Evolutionary conservation across 2,888 invertebrate species (phyloP).

Genomic region (Parasteatoda lunata): DNA sequence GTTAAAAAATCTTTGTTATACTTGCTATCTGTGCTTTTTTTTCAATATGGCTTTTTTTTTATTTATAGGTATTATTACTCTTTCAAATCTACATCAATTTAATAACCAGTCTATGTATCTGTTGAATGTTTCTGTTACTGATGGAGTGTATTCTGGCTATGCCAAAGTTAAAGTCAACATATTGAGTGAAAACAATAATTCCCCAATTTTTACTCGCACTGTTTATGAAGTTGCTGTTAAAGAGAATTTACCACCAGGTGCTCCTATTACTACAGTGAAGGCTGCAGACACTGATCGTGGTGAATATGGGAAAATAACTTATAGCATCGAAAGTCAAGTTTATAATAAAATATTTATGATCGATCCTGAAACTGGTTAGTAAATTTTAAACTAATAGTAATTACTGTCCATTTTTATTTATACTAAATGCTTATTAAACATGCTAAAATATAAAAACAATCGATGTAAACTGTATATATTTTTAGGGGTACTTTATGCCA

Average conservation of each 20-base stretch:
- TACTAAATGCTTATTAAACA: no score
- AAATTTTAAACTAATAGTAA: neutral
- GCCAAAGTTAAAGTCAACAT: constrained; percentile 76
- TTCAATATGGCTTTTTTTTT: constrained; percentile 13
- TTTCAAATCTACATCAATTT: constrained; percentile 85
- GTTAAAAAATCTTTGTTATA: no score
- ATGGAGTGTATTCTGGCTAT: constrained; percentile 94
- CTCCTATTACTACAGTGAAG: constrained; percentile 81
- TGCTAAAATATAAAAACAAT: no score
- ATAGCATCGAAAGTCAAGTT: constrained; percentile 74
- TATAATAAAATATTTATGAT: constrained; percentile 75
- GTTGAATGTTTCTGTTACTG: constrained; percentile 94
- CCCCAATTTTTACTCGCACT: constrained; percentile 85
- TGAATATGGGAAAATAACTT: constrained; percentile 81
- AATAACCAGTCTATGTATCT: constrained; percentile 80
- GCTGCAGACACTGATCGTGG: constrained; percentile 90
- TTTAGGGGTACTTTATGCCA: constrained; percentile 65
- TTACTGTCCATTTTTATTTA: no score
- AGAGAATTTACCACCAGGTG: constrained; percentile 86
- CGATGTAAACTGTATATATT: constrained; percentile 3
- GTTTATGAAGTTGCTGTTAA: constrained; percentile 85
- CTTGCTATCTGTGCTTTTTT: no score
- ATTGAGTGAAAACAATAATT: constrained; percentile 81
- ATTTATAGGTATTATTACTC: constrained; percentile 79
- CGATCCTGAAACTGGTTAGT: constrained; percentile 76